These are phyloP conservation scores for Rana temporaria DNA, from an alignment of 2,113 vertebrate species.

Conservation along the genomic window DNA sequence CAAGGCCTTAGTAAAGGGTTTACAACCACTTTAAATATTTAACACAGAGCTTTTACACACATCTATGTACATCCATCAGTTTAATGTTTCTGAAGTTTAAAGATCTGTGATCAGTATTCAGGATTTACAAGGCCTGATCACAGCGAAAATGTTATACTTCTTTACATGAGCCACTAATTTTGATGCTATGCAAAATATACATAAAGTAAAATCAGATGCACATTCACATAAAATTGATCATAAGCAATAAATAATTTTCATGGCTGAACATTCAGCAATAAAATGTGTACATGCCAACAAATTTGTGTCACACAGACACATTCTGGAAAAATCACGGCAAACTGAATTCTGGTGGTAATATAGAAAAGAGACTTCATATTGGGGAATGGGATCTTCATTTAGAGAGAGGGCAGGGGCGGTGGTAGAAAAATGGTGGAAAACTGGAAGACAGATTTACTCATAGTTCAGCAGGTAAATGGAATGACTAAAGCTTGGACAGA, in stretches of 20 bases:
- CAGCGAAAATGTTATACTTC: conserved; percentile 27
- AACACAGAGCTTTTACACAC: not conserved
- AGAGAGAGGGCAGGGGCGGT: too few relatives aligned
- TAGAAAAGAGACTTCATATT: too few relatives aligned
- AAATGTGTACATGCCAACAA: conserved; percentile 7
- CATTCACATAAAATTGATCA: conserved; percentile 7
- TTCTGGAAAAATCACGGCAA: not conserved
- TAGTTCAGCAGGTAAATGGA: too few relatives aligned
- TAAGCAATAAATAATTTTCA: conserved; percentile 14
- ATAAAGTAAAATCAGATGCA: conserved; percentile 13
- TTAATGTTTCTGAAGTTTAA: not conserved
- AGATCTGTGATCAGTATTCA: not conserved
- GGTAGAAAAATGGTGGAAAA: too few relatives aligned
- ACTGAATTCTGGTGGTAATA: too few relatives aligned
- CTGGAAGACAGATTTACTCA: too few relatives aligned
- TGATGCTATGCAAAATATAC: conserved; percentile 28
- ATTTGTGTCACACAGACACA: not conserved
- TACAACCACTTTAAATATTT: too few relatives aligned
- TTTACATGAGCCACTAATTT: conserved; percentile 30
- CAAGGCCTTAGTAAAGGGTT: too few relatives aligned
- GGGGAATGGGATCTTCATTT: too few relatives aligned
- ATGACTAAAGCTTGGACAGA: too few relatives aligned
- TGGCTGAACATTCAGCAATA: not conserved
- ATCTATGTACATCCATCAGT: not conserved
- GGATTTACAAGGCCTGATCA: conserved; percentile 19